Conservation (phyloP, 2,888 invertebrate species). For the Dicroscelio sp. region DNA sequence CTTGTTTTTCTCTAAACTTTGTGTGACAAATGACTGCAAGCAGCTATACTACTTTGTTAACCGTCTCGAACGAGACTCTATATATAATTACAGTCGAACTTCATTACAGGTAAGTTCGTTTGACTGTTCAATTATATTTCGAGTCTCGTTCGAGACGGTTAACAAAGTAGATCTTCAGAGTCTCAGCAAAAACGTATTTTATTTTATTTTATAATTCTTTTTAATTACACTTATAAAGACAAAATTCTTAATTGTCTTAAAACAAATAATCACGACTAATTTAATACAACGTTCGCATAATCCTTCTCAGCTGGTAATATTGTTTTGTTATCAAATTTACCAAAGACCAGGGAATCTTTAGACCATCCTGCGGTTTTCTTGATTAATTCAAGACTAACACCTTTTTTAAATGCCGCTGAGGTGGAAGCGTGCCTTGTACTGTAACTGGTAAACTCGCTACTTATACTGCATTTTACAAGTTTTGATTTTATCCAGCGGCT, state of each 20-base stretch:
- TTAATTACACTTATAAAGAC: not conserved
- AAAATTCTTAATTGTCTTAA: not conserved
- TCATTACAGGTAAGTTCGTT: not conserved
- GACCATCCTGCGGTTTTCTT: not conserved
- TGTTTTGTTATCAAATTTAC: not conserved
- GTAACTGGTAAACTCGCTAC: not conserved
- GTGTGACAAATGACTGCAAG: too few relatives aligned
- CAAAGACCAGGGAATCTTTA: not conserved
- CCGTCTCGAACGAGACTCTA: too few relatives aligned
- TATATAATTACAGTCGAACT: not conserved
- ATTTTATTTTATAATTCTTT: not conserved
- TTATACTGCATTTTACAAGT: conserved; percentile 30
- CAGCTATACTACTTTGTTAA: too few relatives aligned
- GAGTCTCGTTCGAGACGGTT: conserved; percentile 28
- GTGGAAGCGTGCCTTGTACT: not conserved
- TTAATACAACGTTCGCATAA: not conserved
- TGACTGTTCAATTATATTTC: conserved; percentile 7
- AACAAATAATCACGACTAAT: conserved; percentile 2
- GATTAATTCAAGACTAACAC: not conserved
- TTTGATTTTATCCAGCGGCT: conserved; percentile 49
- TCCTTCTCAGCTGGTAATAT: conserved; percentile 7
- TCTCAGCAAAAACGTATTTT: not conserved
- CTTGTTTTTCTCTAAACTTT: too few relatives aligned
- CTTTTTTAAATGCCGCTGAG: not conserved
- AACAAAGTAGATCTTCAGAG: conserved; percentile 16